phyloP scores from a whole-genome alignment of 2,888 invertebrate genomes.

The Lycaena phlaeas region DNA sequence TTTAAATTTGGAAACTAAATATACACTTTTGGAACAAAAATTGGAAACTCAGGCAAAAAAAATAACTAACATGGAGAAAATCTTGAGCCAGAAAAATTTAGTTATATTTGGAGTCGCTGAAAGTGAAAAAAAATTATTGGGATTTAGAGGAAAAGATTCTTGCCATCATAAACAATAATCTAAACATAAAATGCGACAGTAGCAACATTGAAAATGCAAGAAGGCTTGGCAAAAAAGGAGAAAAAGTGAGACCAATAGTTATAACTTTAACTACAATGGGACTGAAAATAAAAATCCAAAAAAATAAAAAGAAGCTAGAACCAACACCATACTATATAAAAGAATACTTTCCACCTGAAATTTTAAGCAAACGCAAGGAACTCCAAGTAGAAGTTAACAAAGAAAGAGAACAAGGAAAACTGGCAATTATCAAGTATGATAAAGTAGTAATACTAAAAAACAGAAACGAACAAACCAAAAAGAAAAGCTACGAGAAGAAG shows the following conservation, averaged over 20 bases:
- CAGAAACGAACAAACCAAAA: neutral
- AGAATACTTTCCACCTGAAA: constrained; percentile 17
- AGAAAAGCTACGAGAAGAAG: neutral
- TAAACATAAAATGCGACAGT: neutral
- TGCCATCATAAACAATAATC: neutral
- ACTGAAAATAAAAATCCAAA: constrained; percentile 10
- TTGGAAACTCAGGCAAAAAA: neutral
- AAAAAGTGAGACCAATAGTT: constrained; percentile 9
- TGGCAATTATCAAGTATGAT: constrained; percentile 19
- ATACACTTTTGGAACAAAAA: neutral
- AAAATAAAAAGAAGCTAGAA: constrained; percentile 3
- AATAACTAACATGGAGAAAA: neutral
- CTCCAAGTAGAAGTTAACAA: neutral
- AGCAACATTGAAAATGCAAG: constrained; percentile 5
- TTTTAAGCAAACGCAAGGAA: constrained; percentile 14
- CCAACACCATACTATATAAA: constrained; percentile 11
- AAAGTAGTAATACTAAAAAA: constrained; percentile 15
- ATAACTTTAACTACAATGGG: constrained; percentile 11
- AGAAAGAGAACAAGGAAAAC: constrained; percentile 15
- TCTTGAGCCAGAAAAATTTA: neutral
- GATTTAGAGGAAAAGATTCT: neutral
- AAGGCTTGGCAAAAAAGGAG: constrained; percentile 11
- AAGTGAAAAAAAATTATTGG: neutral
- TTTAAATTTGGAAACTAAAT: neutral
- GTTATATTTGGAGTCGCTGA: neutral